Evolutionary conservation across 2,888 invertebrate species (phyloP), one percentile per base, ranked within the genome.

Genomic region (Zonitis immaculata): DNA sequence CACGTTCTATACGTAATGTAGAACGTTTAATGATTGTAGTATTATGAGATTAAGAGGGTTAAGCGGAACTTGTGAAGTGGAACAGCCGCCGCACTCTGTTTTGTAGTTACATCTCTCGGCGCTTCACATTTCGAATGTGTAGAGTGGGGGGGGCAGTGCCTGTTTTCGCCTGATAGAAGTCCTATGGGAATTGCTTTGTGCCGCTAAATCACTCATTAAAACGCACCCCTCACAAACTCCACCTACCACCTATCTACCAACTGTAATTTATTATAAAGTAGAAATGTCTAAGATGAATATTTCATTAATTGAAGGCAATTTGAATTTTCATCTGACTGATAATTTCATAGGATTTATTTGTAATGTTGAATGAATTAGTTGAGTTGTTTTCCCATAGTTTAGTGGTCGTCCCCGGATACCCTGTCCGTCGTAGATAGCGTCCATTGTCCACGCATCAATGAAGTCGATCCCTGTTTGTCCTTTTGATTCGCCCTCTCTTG

Each of bases 191-290:
- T 47, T 64, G 68, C 73, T 73, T 73, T 75, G 72, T 73, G 72
- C 72, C 66, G 66, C 72, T 69, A 73, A 71, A 72, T 73, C 73
- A 73, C 73, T 75, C 73, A 75, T 75, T 74, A 75, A 72, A 72
- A 66, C 65, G 54, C 55, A 51, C 54, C 35, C 16, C 14, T 7
- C 16, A 16, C 8, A 18, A 6, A 27, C 55, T 44, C 44, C 28
- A 26, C 18, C 42, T 26, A n/a, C n/a, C 47, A 7, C 22, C 43
- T 44, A n/a, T 44, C 45, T 47, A 2, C 16, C 18, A 42, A 47
- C 52, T n/a, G n/a, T n/a, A n/a, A n/a, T n/a, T n/a, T n/a, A n/a
- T n/a, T n/a, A n/a, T n/a, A n/a, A n/a, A n/a, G n/a, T n/a, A n/a
- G n/a, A n/a, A n/a, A n/a, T n/a, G n/a, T n/a, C n/a, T n/a, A n/a